Evolutionary conservation across 2,888 invertebrate species (phyloP).

Genomic region (Andrena flavipes): DNA sequence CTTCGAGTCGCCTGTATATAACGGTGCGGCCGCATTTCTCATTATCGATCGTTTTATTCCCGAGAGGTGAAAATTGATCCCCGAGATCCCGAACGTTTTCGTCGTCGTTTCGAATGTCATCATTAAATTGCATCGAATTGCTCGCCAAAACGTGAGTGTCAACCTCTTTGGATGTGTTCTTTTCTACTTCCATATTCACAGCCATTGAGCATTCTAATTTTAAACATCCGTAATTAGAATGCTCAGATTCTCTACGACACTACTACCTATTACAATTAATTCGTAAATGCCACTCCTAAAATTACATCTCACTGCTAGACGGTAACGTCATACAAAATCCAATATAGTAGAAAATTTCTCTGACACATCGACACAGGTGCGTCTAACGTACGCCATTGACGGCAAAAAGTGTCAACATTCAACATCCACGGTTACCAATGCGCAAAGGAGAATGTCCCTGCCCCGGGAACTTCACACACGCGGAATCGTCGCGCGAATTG

Average conservation of each 20-base stretch:
- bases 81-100: constrained; percentile 45
- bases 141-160: constrained; percentile 66
- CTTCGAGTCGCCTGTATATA: constrained; percentile 38
- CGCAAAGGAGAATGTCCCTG: constrained; percentile 42
- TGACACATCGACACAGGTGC: constrained; percentile 69
- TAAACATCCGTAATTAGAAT: constrained; percentile 65
- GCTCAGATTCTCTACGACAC: constrained; percentile 50
- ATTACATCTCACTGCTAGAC: constrained; percentile 58
- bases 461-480: background rate
- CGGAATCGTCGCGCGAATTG: background rate
- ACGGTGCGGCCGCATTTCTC: constrained; percentile 31
- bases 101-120: constrained; percentile 27
- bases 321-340: constrained; percentile 59
- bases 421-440: constrained; percentile 61
- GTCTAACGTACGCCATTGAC: constrained; percentile 66
- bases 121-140: constrained; percentile 47
- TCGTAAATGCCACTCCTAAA: constrained; percentile 60
- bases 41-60: constrained; percentile 25
- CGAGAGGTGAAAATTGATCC: constrained; percentile 38
- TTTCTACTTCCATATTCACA: constrained; percentile 76
- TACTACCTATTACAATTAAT: constrained; percentile 59
- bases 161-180: constrained; percentile 67
- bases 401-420: constrained; percentile 68
- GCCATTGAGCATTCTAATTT: constrained; percentile 74
- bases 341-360: constrained; percentile 59